Base-by-base conservation (phyloP, 64 coral and sea anemone genomes). In the Trachythela sp. region DNA sequence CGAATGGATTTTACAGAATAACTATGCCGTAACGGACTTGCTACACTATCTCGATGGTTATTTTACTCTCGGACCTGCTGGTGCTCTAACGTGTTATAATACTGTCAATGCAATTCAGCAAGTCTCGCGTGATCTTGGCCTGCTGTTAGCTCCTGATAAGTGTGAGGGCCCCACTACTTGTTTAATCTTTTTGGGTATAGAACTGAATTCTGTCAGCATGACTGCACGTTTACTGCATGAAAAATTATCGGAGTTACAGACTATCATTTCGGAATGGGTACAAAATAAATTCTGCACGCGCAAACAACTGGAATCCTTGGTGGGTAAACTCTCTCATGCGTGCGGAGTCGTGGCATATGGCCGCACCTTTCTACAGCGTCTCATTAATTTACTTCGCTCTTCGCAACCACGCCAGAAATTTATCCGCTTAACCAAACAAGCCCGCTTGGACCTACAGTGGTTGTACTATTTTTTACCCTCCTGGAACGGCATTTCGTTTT, bases 401-500 rank as follows among this genome's bases (percentile, higher is more conserved):
- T 70, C 64, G 8, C 7, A 70, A 70, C 64, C 20, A 7, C 64
- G 24, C 64, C 64, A 70, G 24, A 70, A 70, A n/a, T 70, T 70
- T 70, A 70, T 70, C 24, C 24, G 64, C 24, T n/a, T 70, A 70
- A 70, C 7, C 64, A 22, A 70, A n/a, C 64, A 70, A 32, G 20
- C 20, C 8, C 64, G 24, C 5, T 70, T 70, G 24, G 64, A 70
- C 24, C 8, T 70, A 6, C 5, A 9, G 30, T 70, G 64, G 64
- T 70, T 7, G 64, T 5, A 51, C 22, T 22, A 34, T 13, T 30
- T 54, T 39, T 9, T 88, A n/a, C 54, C 86, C 17, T 22, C 87
- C 24, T 88, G 67, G 87, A 88, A 88, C n/a, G 87, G 87, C 59
- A 31, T 52, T 14, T 52, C 86, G 32, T 60, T 87, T 32, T 72